Evolutionary conservation across 2,888 invertebrate species (phyloP), one percentile per base, ranked within the genome.

Genomic region (Drosophila niveifrons): DNA sequence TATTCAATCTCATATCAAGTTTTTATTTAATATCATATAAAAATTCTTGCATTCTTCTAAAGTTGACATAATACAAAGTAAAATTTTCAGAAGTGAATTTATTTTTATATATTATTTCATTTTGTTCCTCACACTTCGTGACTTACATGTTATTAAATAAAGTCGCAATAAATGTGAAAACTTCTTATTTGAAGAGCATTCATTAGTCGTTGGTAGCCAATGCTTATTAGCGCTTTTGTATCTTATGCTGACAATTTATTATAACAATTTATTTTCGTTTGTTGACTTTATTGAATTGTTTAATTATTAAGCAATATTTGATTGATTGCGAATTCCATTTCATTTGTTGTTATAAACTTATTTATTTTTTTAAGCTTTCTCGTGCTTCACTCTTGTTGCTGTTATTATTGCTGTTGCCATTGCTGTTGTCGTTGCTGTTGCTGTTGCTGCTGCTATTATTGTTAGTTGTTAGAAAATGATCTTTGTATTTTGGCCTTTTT

Each of bases 211-310:
- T 52, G 15, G 1, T 39, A 17, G 9, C 2, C 2, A 44, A 44
- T 43, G 62, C 52, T 64, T 57, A 47, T 72, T 72, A 59, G 46
- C 57, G 34, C 53, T 69, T 76, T 76, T 68, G 66, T 76, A 44
- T 23, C 62, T 64, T 52, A 23, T 69, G 68, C 85, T 78, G 69
- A 67, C 83, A 77, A 75, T 76, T 80, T 82, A 78, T 82, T 80
- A 75, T 82, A 78, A 68, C 86, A 77, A 75, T 78, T 78, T 68
- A 78, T 65, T 59, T 72, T 67, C 75, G 71, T 65, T 71, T 83
- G 83, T 83, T 86, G 86, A 86, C 78, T 85, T 80, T 83, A 86
- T 83, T 83, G 86, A 83, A 83, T 83, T 83, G 83, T 83, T 83
- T 83, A 86, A 86, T 83, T 83, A 83, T 83, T 83, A 83, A 83